Percentiles rank a stretch among this genome's conserved stretches.
Evolutionary conservation across 2,113 vertebrate genomes (phyloP).

Genomic region (Nettapus auritus): DNA sequence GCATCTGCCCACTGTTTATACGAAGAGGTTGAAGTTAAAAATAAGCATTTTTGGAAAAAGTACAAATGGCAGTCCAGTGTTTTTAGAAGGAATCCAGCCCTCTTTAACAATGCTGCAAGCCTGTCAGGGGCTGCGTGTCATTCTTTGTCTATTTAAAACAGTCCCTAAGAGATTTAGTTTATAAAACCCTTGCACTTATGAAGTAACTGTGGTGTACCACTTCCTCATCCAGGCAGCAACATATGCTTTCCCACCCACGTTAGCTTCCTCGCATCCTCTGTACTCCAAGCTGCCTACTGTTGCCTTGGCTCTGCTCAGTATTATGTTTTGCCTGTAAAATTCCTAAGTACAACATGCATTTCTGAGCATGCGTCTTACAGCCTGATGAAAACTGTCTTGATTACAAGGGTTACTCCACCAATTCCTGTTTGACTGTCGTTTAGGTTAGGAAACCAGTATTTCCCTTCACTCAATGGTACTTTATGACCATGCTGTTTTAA

Average conservation of each 20-base stretch:
- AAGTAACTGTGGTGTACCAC: conserved; percentile 89
- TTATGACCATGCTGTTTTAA: neutral
- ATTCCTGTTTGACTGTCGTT: neutral
- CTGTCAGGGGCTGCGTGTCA: conserved; percentile 69
- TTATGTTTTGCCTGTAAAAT: conserved; percentile 23
- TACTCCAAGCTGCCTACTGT: conserved; percentile 25
- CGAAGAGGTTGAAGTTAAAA: conserved; percentile 63
- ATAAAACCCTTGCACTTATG: conserved; percentile 83
- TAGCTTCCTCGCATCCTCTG: conserved; percentile 55
- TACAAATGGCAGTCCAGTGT: conserved; percentile 60
- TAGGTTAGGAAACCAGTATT: neutral
- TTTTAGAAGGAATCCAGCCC: conserved; percentile 68
- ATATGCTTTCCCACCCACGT: conserved; percentile 87
- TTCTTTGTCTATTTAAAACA: conserved; percentile 79
- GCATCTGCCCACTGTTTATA: conserved; percentile 30
- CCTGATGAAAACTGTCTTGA: neutral
- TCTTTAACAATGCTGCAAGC: conserved; percentile 64
- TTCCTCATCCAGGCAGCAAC: conserved; percentile 85
- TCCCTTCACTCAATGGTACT: neutral
- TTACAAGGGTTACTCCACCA: neutral
- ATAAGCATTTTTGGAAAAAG: conserved; percentile 63
- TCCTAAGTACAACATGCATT: neutral
- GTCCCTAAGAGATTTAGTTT: conserved; percentile 77
- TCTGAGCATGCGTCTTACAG: neutral
- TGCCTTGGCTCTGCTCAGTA: conserved; percentile 17